Conservation (phyloP, 1,140 invertebrate species). For the Lasaia peninsularis region DNA sequence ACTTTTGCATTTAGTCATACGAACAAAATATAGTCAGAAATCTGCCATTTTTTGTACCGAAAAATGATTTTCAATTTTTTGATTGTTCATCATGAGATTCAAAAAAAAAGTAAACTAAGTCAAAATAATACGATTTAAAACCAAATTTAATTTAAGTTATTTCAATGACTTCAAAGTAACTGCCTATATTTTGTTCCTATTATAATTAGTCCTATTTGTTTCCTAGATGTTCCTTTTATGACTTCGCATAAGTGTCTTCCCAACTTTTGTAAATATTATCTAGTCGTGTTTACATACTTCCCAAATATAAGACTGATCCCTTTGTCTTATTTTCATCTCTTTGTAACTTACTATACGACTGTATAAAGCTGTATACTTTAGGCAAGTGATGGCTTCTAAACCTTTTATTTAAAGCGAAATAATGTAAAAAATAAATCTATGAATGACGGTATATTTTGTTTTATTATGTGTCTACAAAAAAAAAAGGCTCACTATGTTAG, state of each 20-base stretch:
- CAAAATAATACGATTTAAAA: too few species aligned
- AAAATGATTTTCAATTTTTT: too few species aligned
- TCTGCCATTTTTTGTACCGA: too few species aligned
- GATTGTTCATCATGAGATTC: too few species aligned
- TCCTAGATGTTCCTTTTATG: constrained; percentile 55
- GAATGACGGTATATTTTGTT: constrained; percentile 39
- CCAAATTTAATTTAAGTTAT: too few species aligned
- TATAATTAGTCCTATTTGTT: constrained; percentile 37
- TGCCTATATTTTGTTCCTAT: neutral
- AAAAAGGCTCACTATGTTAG: too few species aligned
- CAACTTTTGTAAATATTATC: constrained; percentile 74
- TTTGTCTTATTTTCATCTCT: constrained; percentile 72
- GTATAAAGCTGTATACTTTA: constrained; percentile 60
- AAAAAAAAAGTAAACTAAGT: too few species aligned
- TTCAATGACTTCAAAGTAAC: too few species aligned
- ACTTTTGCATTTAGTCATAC: constrained; percentile 49
- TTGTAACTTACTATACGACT: constrained; percentile 51
- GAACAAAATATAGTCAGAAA: neutral
- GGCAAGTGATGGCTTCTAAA: constrained; percentile 59
- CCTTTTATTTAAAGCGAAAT: constrained; percentile 62
- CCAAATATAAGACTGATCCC: constrained; percentile 77
- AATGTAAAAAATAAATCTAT: constrained; percentile 70
- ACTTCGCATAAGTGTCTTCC: constrained; percentile 71
- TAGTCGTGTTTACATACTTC: constrained; percentile 70
- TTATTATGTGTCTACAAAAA: constrained; percentile 37